Base-by-base conservation (phyloP, 2,113 vertebrate species). In the Neomonachus schauinslandi region DNA sequence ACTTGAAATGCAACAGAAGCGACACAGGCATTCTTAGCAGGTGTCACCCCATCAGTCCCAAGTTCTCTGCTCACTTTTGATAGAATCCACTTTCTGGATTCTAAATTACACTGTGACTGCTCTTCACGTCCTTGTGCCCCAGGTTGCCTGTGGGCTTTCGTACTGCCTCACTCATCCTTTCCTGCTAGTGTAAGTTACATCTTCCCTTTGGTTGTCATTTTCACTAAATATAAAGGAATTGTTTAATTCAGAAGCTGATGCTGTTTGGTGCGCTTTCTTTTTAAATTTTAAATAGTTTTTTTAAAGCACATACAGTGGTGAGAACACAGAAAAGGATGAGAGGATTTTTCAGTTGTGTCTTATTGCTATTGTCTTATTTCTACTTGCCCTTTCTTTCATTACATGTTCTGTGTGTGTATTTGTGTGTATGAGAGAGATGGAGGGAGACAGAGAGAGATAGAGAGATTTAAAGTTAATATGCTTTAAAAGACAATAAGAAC, bases 201-300 rank as follows among this genome's bases (percentile, higher is more conserved):
- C 39, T 79, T 93, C 19, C 24, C 18, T 24, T 46, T 36, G 72
- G 6, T 79, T n/a, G 11, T 28, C 26, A 31, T 51, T 79, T 72
- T 79, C 22, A n/a, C 61, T 61, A 31, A 36, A 7, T 55, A 2
- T 59, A 39, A 84, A 84, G 39, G 33, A 33, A 67, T 11, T 65
- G 5, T 49, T 72, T 87, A 76, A 59, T 42, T 90, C 81, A 84
- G 81, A 94, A 49, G 31, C 12, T 61, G 81, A 59, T 95, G n/a
- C 31, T 94, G 1, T 53, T 76, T 71, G 11, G 5, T 28, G n/a
- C 3, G 3, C 15, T 74, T 83, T 94, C 42, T 63, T 94, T 96
- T 76, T n/a, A 18, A 72, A 42, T 88, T 87, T 51, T 83, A 86
- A 87, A 33, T 21, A 39, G 31, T 33, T n/a, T 31, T 42, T 93